Evolutionary conservation across 2,888 invertebrate genomes (phyloP), one percentile per base, ranked within the genome.

Genomic region (Tachina lurida): DNA sequence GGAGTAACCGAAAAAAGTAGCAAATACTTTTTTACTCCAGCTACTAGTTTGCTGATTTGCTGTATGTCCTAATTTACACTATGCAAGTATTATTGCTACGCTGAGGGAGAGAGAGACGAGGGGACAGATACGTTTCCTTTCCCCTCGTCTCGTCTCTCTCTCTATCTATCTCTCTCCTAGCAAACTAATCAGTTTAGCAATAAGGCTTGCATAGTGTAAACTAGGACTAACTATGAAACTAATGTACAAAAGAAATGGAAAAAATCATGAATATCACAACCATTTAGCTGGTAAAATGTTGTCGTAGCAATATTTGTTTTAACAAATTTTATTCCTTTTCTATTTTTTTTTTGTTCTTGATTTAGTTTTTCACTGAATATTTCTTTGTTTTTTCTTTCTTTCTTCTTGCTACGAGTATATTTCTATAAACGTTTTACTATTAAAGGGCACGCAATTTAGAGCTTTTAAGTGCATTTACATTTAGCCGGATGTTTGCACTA

Each of bases 401-500:
- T 45, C 47, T 73, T 62, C 62, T 73, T 47, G 39, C 45, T 58
- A 12, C 13, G 10, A 19, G 19, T 9, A 54, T 31, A 63, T 65
- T 78, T 70, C 65, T 68, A 56, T 49, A 76, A 82, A 67, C 82
- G 74, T 79, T 78, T 31, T 71, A 82, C 82, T 76, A 82, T 84
- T 79, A 76, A 56, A 79, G 86, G 79, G 65, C 86, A 86, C 86
- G 86, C 86, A 86, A 84, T 84, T 87, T 78, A 84, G 19, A 87
- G 84, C 81, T 81, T 84, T 87, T 84, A 84, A 84, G 80, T 86
- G 86, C 84, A 87, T 86, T 87, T 86, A 86, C 81, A 81, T 84
- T 87, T 78, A 87, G 82, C 84, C 87, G 85, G 85, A 87, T 83
- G 86, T 84, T 86, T 86, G 86, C 83, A 86, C 83, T 82, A 85